These are phyloP conservation scores for Piprites chloris DNA, from an alignment of 2,113 vertebrate species.

Conservation along the genomic window DNA sequence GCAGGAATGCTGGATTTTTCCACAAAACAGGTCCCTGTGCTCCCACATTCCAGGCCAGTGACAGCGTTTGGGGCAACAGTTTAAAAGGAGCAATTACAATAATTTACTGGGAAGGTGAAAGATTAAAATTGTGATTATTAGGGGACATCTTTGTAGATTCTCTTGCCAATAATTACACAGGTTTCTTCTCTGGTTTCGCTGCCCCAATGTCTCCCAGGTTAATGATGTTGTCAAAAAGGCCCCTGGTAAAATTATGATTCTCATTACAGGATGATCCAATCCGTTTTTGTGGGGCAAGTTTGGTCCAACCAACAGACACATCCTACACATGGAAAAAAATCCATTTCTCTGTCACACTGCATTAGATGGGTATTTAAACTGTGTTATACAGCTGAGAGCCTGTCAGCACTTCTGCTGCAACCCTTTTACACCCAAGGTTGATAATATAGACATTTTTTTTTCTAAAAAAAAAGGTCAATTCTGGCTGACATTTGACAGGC, in stretches of 20 bases:
- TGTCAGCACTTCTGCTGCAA: background rate
- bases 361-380: background rate
- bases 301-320: background rate
- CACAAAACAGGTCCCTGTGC: too few relatives aligned
- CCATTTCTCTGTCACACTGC: background rate
- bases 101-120: background rate
- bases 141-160: background rate
- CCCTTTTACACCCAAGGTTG: background rate
- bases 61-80: background rate
- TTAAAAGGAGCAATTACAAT: background rate
- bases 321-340: background rate
- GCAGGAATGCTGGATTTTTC: fast-evolving
- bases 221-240: constrained; percentile 60
- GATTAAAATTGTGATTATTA: constrained; percentile 27
- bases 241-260: constrained; percentile 32
- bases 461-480: background rate
- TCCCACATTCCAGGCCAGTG: too few relatives aligned
- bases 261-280: constrained; percentile 43
- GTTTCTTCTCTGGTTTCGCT: background rate
- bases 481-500: background rate
- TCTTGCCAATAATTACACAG: constrained; percentile 1
- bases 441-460: background rate
- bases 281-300: constrained; percentile 25
- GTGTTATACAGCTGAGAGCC: background rate
- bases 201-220: constrained; percentile 39